phyloP scores from a whole-genome alignment of 2,888 invertebrate genomes.

The Hypercompe scribonia region DNA sequence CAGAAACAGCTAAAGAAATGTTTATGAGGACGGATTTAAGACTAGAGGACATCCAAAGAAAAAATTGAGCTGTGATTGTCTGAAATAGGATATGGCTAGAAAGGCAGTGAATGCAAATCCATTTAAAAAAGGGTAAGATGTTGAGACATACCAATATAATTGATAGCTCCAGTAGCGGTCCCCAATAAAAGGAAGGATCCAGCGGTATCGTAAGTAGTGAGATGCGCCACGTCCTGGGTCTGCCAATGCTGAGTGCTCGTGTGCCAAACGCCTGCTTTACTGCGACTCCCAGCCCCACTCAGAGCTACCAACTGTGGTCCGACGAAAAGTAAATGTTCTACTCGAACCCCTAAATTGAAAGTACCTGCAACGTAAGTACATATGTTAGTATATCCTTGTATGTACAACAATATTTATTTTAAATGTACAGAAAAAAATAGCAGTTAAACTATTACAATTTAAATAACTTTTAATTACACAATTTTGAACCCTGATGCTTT shows the following conservation, averaged over 20 bases:
- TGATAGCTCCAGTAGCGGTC: slow-evolving; percentile 98
- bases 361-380: slow-evolving; percentile 86
- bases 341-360: slow-evolving; percentile 96
- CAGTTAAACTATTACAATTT: too few relatives aligned
- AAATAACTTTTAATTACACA: too few relatives aligned
- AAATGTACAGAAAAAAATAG: background rate
- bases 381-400: background rate
- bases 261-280: slow-evolving; percentile 99
- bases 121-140: background rate
- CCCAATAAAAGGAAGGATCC: slow-evolving; percentile 98
- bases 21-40: too few relatives aligned
- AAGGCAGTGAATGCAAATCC: too few relatives aligned
- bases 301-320: slow-evolving; percentile 99
- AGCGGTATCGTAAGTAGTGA: slow-evolving; percentile 98
- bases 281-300: slow-evolving; percentile 86
- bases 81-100: too few relatives aligned
- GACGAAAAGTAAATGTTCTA: slow-evolving; percentile 98
- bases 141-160: slow-evolving; percentile 95
- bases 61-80: too few relatives aligned
- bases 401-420: background rate
- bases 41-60: too few relatives aligned
- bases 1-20: too few relatives aligned
- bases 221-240: slow-evolving; percentile 97
- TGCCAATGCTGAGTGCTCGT: slow-evolving; percentile 99
- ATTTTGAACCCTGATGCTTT: too few relatives aligned